phyloP scores from a whole-genome alignment of 1,140 invertebrate genomes.

The Hycleus phaleratus region DNA sequence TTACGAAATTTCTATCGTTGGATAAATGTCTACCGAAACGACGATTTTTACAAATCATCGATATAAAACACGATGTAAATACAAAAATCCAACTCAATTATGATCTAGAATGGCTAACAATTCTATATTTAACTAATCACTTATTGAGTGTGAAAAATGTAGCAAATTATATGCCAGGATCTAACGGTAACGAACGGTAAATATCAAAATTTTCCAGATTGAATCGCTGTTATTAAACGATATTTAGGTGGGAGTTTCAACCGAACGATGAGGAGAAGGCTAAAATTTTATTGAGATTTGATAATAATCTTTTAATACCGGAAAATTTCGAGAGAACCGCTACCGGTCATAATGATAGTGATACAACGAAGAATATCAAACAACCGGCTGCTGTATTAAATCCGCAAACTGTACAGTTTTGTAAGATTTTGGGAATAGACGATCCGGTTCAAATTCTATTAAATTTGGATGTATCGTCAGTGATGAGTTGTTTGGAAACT shows the following conservation, averaged over 20 bases:
- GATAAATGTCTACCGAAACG: conserved; percentile 91
- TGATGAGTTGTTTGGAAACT: conserved; percentile 1
- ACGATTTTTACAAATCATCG: conserved; percentile 74
- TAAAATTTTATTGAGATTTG: conserved; percentile 56
- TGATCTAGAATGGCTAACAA: conserved; percentile 90
- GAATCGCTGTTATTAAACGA: conserved; percentile 17
- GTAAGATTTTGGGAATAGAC: conserved; percentile 67
- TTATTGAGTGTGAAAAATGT: conserved; percentile 64
- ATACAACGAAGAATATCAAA: conserved; percentile 29
- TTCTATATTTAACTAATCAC: conserved; percentile 84
- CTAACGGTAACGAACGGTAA: conserved; percentile 57
- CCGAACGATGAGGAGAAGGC: conserved; percentile 69
- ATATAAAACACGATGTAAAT: conserved; percentile 49
- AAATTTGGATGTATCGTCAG: neutral
- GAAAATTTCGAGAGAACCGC: conserved; percentile 71
- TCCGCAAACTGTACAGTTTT: conserved; percentile 75
- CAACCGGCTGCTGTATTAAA: conserved; percentile 55
- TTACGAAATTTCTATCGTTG: conserved; percentile 88
- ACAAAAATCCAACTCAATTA: conserved; percentile 60
- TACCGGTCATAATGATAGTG: conserved; percentile 50
- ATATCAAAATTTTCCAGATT: neutral
- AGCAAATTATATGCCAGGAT: conserved; percentile 72
- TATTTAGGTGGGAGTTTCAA: conserved; percentile 61
- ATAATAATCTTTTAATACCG: conserved; percentile 59
- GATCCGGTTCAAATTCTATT: conserved; percentile 51